Evolutionary conservation across 2,113 vertebrate species (phyloP).

Genomic region (Rhadina sibilatrix): DNA sequence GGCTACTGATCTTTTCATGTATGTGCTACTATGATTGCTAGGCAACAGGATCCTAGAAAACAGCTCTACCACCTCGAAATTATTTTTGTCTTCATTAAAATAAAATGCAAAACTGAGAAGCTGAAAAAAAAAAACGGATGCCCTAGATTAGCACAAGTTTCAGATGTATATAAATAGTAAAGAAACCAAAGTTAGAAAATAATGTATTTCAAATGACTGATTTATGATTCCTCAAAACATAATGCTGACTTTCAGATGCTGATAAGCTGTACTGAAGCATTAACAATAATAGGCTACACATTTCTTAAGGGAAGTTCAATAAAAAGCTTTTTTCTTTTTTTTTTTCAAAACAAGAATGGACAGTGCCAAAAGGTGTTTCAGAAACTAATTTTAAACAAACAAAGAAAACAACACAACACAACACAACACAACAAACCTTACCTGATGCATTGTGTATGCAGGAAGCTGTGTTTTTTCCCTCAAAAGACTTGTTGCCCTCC

Average conservation of each 20-base stretch:
- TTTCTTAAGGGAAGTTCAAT: not conserved
- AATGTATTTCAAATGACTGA: not conserved
- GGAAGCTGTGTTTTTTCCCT: slow-evolving; percentile 74
- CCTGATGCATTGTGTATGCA: slow-evolving; percentile 84
- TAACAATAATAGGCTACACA: not conserved
- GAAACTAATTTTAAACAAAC: not conserved
- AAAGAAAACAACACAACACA: too few relatives aligned
- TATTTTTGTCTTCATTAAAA: not conserved
- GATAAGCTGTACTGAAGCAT: not conserved
- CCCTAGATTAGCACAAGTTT: not conserved
- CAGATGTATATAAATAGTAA: not conserved
- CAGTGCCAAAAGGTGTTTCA: not conserved
- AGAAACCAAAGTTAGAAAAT: not conserved
- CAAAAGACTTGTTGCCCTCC: slow-evolving; percentile 79
- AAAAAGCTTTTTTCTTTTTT: not conserved
- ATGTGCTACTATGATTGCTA: not conserved
- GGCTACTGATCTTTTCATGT: not conserved
- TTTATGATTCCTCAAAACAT: not conserved
- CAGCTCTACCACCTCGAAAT: not conserved
- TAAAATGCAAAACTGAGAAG: not conserved
- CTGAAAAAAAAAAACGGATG: not conserved
- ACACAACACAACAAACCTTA: slow-evolving; percentile 20
- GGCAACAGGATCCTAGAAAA: not conserved
- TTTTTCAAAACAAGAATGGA: not conserved
- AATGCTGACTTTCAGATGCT: not conserved